Percentiles rank a stretch among this genome's conserved stretches.
phyloP scores from a whole-genome alignment of 2,797 vertebrate species.

The Galaxias olidus region DNA sequence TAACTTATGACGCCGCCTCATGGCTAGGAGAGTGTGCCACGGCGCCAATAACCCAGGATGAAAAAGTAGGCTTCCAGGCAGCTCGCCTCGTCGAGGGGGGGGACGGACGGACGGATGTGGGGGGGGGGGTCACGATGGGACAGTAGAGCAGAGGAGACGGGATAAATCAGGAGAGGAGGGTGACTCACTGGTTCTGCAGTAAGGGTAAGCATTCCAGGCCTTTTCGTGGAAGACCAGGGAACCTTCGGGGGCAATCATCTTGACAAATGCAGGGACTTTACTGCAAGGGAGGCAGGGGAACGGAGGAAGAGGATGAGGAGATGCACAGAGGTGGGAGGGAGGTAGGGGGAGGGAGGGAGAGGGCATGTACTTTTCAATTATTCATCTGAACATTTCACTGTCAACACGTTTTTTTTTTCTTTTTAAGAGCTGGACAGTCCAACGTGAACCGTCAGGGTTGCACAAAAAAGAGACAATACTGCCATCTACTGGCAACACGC shows the following conservation, averaged over 20 bases:
- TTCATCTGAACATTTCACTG: slow-evolving; percentile 6
- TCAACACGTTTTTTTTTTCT: not conserved
- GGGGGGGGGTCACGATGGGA: not conserved
- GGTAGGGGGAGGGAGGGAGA: slow-evolving; percentile 5
- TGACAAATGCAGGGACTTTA: slow-evolving; percentile 89
- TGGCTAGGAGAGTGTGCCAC: too few species aligned
- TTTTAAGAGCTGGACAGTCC: slow-evolving; percentile 3
- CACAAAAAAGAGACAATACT: slow-evolving; percentile 40
- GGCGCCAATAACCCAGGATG: too few species aligned
- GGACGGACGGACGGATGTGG: not conserved
- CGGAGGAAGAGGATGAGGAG: slow-evolving; percentile 8
- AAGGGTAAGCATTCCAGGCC: slow-evolving; percentile 96
- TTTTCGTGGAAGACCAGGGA: slow-evolving; percentile 92
- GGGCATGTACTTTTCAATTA: slow-evolving; percentile 12
- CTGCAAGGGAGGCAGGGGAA: slow-evolving; percentile 58
- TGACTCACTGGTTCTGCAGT: slow-evolving; percentile 91
- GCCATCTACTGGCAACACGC: slow-evolving; percentile 54
- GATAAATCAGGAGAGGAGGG: not conserved
- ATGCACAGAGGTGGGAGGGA: not conserved
- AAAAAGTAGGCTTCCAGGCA: too few species aligned
- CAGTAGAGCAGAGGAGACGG: slow-evolving; percentile 2
- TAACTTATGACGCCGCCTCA: too few species aligned
- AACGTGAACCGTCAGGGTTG: not conserved
- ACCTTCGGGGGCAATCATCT: slow-evolving; percentile 86
- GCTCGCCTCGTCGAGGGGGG: too few species aligned